Percentiles rank a stretch among this genome's conserved stretches.
These are phyloP conservation scores for Orgyia antiqua DNA, from an alignment of 2,888 invertebrate species.

Conservation along the genomic window DNA sequence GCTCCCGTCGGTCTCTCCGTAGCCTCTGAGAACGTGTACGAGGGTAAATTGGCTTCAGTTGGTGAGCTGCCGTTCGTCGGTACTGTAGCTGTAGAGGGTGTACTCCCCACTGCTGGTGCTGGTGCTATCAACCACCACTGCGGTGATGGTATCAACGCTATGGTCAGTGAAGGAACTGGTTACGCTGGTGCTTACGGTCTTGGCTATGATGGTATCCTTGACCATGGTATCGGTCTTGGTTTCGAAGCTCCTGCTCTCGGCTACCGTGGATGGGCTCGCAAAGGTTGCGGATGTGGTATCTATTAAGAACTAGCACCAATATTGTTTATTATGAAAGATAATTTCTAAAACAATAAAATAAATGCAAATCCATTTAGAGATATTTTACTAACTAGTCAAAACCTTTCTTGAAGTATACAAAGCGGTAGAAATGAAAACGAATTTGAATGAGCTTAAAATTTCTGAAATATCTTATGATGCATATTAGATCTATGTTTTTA, in stretches of 20 bases:
- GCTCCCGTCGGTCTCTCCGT: constrained; percentile 32
- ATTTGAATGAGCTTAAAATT: no score
- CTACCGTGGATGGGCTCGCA: constrained; percentile 1
- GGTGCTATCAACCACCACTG: constrained; percentile 29
- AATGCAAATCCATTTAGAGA: not conserved
- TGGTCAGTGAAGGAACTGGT: constrained; percentile 1
- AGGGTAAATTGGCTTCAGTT: constrained; percentile 23
- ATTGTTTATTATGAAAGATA: not conserved
- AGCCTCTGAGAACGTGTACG: constrained; percentile 33
- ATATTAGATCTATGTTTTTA: no score
- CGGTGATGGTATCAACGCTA: constrained; percentile 20
- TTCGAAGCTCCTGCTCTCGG: constrained; percentile 1
- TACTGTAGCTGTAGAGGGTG: constrained; percentile 31
- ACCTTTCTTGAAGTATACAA: no score
- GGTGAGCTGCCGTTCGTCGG: constrained; percentile 38
- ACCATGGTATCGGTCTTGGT: not conserved
- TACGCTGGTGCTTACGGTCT: not conserved
- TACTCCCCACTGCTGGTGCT: constrained; percentile 27
- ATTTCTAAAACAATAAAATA: not conserved
- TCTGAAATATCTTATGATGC: no score
- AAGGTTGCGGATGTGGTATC: constrained; percentile 1
- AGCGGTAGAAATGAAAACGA: no score
- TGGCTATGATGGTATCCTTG: no score
- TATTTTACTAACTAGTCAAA: no score
- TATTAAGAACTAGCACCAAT: not conserved